phyloP scores from a whole-genome alignment of 2,888 invertebrate species.

The Yponomeuta malinellus region DNA sequence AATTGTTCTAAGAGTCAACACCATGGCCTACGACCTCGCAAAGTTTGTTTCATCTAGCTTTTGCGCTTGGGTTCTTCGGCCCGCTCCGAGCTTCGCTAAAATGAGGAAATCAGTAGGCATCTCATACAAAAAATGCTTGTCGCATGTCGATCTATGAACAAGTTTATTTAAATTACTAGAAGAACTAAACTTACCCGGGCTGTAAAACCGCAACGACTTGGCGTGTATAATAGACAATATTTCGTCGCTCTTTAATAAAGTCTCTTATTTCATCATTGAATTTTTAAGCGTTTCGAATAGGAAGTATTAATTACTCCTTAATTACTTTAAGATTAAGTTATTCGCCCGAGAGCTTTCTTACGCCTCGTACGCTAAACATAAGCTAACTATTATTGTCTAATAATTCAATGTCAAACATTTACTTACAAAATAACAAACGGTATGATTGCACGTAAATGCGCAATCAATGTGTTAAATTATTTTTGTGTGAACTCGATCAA shows the following conservation, averaged over 20 bases:
- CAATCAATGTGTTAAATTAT: background rate
- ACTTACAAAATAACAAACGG: conserved; percentile 20
- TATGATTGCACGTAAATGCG: conserved; percentile 10
- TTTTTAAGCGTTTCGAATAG: background rate
- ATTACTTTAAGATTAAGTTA: background rate
- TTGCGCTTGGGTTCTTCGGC: too few species aligned
- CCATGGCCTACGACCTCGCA: too few species aligned
- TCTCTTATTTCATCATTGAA: background rate
- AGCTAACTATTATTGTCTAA: conserved; percentile 8
- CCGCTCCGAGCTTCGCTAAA: too few species aligned
- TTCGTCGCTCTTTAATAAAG: background rate
- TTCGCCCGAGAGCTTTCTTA: background rate
- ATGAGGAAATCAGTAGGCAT: too few species aligned
- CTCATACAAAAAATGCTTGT: too few species aligned
- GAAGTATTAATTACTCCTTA: background rate
- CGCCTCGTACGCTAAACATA: background rate
- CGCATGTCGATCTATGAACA: too few species aligned
- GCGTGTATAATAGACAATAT: background rate
- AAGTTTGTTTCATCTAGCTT: too few species aligned
- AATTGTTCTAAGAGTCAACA: too few species aligned
- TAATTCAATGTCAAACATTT: conserved; percentile 12
- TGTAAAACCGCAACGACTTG: too few species aligned
- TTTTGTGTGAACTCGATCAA: background rate
- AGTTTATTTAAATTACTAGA: too few species aligned
- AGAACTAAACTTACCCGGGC: too few species aligned